Evolutionary conservation across 2,888 invertebrate species (phyloP), one percentile per base, ranked within the genome.

Genomic region (Melikaiella ostensackeni): DNA sequence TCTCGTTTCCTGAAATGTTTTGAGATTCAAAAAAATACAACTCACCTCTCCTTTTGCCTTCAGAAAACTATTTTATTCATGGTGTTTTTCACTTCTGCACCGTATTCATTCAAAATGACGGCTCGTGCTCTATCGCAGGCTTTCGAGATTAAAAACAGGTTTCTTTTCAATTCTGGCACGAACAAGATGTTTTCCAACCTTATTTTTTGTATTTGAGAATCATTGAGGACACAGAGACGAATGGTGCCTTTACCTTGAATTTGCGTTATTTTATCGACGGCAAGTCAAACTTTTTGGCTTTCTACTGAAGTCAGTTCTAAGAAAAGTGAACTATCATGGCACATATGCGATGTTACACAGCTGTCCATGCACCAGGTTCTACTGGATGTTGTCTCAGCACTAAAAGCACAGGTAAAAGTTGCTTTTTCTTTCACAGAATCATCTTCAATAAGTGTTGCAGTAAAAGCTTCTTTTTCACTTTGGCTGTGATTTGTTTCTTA

Each of bases 321-420:
- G 46, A 81, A 78, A 64, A 42, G 77, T 16, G 21, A 62, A 9
- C 50, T 50, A 42, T 76, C 75, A 6, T 63, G 30, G 50, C 78
- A 79, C 77, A 79, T 79, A 35, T 81, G 81, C n/a, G 79, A 81
- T 5, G 79, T 79, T 9, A 78, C 77, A 64, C 79, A 78, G 21
- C 76, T 76, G 61, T 81, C 79, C 38, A 81, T 38, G 62, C 81
- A 81, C 81, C 81, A 81, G 0, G 21, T 75, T 70, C 46, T 42
- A 55, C 50, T 73, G 30, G 33, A 55, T 16, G 50, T 38, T 63
- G 62, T 38, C 59, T 59, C 75, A 16, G 46, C 75, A 38, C 38
- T 61, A 38, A 75, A 73, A 55, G 76, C 76, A 55, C 63, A 57
- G 1, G 59, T 59, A 35, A 76, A 64, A 4, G 30, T 24, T 13